Conservation (phyloP, 2,797 vertebrate genomes). For the Yasuhikotakia modesta region DNA sequence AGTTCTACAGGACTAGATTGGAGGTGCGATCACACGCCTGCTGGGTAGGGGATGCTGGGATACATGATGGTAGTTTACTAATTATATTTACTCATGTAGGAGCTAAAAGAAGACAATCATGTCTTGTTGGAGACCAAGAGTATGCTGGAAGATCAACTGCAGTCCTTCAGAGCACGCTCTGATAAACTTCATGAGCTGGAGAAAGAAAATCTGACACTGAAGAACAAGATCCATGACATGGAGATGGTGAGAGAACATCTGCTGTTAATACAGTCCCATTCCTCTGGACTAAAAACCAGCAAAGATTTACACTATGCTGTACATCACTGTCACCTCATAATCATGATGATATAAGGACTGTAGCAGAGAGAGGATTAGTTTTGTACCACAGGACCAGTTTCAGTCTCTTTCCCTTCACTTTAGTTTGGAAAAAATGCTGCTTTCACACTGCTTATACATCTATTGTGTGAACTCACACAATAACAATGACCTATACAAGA, state of each 20-base stretch:
- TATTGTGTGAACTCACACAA: too few species aligned
- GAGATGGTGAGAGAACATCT: constrained; percentile 84
- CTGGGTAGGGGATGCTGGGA: background rate
- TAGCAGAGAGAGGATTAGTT: too few species aligned
- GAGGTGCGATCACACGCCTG: constrained; percentile 77
- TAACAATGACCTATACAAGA: too few species aligned
- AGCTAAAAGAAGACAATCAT: constrained; percentile 98
- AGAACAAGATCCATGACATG: constrained; percentile 95
- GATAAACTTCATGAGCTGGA: constrained; percentile 96
- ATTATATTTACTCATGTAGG: constrained; percentile 68
- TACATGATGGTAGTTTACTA: background rate
- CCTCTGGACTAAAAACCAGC: background rate
- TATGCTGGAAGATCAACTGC: constrained; percentile 95
- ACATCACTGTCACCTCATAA: background rate
- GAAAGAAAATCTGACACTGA: constrained; percentile 94
- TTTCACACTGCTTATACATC: too few species aligned
- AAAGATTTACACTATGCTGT: background rate
- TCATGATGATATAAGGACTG: background rate
- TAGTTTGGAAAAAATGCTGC: too few species aligned
- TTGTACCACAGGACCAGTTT: too few species aligned
- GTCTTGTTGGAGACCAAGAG: constrained; percentile 94
- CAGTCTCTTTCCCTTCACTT: too few species aligned
- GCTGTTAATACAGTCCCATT: background rate
- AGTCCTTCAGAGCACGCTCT: constrained; percentile 85
- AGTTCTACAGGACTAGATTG: constrained; percentile 96